Evolutionary conservation across 2,888 invertebrate species (phyloP).

Genomic region (Troilus luridus): DNA sequence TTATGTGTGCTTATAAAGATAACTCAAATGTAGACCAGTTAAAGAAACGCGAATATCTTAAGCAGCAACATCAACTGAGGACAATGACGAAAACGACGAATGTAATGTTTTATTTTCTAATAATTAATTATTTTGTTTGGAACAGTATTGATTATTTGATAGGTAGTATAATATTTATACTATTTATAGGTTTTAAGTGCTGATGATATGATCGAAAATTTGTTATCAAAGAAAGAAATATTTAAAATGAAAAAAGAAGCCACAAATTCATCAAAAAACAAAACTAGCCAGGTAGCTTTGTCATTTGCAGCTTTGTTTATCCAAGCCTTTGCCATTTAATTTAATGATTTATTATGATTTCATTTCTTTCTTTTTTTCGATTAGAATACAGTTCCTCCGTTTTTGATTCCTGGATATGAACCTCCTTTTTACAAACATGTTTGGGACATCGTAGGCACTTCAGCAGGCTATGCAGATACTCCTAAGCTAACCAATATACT

Average conservation of each 20-base stretch:
- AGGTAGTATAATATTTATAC: neutral
- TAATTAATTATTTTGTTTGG: neutral
- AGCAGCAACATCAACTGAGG: conserved; percentile 64
- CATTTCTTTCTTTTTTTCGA: neutral
- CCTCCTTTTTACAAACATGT: conserved; percentile 70
- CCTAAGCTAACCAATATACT: conserved; percentile 67
- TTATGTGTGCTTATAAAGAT: conserved; percentile 59
- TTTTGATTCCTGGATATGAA: conserved; percentile 69
- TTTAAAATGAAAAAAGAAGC: conserved; percentile 64
- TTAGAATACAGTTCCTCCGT: conserved; percentile 63
- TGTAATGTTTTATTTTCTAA: conserved; percentile 51
- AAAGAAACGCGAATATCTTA: conserved; percentile 63
- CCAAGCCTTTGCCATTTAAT: neutral
- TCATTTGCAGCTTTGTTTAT: neutral
- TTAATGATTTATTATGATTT: neutral
- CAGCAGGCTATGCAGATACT: conserved; percentile 67
- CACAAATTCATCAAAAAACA: conserved; percentile 14
- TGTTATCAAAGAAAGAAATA: conserved; percentile 66
- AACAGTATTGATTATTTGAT: conserved; percentile 23
- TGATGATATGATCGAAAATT: conserved; percentile 66
- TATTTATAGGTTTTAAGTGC: conserved; percentile 65
- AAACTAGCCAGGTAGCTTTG: neutral
- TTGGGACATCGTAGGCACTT: conserved; percentile 70
- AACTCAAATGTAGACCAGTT: conserved; percentile 52
- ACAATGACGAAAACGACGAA: conserved; percentile 64